Percentiles rank a stretch among this genome's conserved stretches.
These are phyloP conservation scores for Phylloscopus trochiloides DNA, from an alignment of 2,113 vertebrate genomes.

Conservation along the genomic window DNA sequence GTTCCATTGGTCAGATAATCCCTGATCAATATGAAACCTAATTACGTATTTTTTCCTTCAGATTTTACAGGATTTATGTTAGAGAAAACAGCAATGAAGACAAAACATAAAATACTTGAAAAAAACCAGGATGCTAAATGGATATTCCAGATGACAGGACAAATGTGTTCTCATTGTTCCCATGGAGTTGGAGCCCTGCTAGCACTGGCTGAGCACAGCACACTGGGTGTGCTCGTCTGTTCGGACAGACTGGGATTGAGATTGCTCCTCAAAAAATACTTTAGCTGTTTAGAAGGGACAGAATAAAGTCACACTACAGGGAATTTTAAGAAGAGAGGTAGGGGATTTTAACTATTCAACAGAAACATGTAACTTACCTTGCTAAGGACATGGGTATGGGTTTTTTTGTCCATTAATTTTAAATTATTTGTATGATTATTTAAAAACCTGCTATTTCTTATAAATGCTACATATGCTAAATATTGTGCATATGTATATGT, in stretches of 20 bases:
- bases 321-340: neutral
- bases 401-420: neutral
- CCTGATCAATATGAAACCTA: neutral
- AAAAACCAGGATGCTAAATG: neutral
- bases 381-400: neutral
- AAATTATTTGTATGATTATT: neutral
- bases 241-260: neutral
- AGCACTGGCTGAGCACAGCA: neutral
- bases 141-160: neutral
- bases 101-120: neutral
- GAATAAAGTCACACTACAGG: neutral
- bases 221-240: neutral
- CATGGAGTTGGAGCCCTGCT: neutral
- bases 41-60: neutral
- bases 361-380: neutral
- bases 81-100: neutral
- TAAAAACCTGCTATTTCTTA: constrained; percentile 9
- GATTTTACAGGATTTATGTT: neutral
- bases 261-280: neutral
- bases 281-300: neutral
- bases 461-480: neutral
- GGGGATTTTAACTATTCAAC: neutral
- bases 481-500: neutral
- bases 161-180: neutral
- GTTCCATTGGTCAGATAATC: neutral